Evolutionary conservation across 2,113 vertebrate genomes (phyloP).

Genomic region (Sprattus sprattus): DNA sequence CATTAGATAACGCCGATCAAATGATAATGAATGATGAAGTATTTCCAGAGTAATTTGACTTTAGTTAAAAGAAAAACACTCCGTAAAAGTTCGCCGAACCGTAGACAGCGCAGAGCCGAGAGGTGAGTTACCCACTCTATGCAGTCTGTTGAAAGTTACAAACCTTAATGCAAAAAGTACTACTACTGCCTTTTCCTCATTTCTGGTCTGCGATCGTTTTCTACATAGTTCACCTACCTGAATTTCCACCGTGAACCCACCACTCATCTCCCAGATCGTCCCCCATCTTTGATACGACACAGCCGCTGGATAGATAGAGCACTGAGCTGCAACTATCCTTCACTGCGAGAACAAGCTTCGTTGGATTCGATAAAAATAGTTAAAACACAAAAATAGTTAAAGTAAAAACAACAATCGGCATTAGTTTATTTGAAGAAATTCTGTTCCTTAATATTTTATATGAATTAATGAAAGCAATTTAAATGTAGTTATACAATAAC

Average conservation of each 20-base stretch:
- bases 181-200: no score
- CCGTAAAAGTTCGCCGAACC: neutral
- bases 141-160: no score
- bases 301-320: neutral
- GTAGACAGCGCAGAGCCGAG: neutral
- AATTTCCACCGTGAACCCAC: constrained; percentile 39
- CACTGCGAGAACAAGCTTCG: neutral
- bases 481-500: neutral
- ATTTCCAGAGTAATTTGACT: neutral
- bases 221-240: constrained; percentile 22
- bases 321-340: neutral
- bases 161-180: no score
- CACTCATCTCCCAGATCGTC: constrained; percentile 51
- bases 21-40: no score
- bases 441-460: no score
- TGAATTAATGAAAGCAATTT: no score
- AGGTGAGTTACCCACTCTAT: no score
- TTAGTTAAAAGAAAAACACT: neutral
- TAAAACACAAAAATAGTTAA: no score
- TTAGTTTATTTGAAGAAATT: no score
- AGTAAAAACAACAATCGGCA: no score
- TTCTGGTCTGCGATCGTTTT: no score
- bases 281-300: constrained; percentile 33
- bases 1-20: no score
- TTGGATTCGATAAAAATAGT: constrained; percentile 27